Conservation (phyloP, 1,140 invertebrate genomes). For the Hylyphantes graminicola region DNA sequence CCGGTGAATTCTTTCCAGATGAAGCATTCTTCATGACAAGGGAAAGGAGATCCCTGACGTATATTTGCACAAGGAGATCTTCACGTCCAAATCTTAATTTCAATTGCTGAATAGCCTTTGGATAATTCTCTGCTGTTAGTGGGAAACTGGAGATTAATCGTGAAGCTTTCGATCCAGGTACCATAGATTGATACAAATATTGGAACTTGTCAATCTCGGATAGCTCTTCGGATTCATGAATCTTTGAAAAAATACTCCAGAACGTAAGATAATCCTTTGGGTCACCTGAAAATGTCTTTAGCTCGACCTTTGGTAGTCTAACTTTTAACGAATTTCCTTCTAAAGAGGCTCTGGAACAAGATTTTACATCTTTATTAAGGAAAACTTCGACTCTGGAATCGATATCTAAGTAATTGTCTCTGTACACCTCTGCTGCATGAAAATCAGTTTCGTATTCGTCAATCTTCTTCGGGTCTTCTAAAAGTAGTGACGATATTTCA, state of each 20-base stretch:
- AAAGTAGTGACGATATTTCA: no score
- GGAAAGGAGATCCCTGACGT: background rate
- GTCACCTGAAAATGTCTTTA: constrained; percentile 9
- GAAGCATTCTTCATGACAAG: background rate
- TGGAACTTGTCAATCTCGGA: no score
- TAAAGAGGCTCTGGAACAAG: background rate
- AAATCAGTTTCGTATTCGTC: constrained; percentile 8
- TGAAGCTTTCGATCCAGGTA: background rate
- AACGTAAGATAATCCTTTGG: background rate
- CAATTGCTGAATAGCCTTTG: background rate
- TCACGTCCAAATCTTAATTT: background rate
- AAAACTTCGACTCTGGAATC: background rate
- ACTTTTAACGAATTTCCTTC: background rate
- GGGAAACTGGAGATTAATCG: background rate
- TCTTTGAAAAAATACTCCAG: constrained; percentile 12
- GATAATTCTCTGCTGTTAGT: constrained; percentile 14
- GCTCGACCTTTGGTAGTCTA: background rate
- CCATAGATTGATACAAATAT: background rate
- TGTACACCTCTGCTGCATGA: background rate
- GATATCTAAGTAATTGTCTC: background rate
- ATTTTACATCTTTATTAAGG: background rate
- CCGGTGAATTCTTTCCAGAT: background rate
- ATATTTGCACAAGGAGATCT: background rate
- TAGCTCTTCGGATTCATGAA: background rate
- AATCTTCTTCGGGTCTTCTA: no score